Percentiles rank a stretch among this genome's conserved stretches.
Evolutionary conservation across 2,888 invertebrate species (phyloP).

Genomic region (Temnothorax ravouxi): DNA sequence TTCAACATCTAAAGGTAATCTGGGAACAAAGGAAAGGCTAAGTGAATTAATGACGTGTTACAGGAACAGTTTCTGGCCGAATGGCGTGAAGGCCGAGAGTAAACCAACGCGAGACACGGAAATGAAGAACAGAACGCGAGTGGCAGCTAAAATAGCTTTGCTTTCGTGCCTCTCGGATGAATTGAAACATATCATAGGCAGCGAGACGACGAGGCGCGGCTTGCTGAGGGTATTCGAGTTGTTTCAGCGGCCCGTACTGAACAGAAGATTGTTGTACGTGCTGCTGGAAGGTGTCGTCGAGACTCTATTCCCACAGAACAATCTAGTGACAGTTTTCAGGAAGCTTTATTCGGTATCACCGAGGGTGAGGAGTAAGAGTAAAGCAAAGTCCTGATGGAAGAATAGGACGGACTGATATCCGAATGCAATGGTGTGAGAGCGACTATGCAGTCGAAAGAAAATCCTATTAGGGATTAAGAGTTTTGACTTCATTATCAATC

Average conservation of each 20-base stretch:
- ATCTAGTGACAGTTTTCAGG: slow-evolving; percentile 91
- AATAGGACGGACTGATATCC: slow-evolving; percentile 21
- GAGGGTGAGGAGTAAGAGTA: slow-evolving; percentile 80
- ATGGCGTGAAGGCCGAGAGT: slow-evolving; percentile 88
- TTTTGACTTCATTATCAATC: slow-evolving; percentile 25
- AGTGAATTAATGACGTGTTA: background rate
- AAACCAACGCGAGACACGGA: slow-evolving; percentile 87
- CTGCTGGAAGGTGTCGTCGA: slow-evolving; percentile 93
- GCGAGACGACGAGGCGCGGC: slow-evolving; percentile 94
- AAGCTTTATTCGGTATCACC: slow-evolving; percentile 91
- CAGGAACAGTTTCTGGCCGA: slow-evolving; percentile 89
- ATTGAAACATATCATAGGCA: slow-evolving; percentile 95
- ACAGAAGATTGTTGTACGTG: slow-evolving; percentile 94
- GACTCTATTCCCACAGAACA: slow-evolving; percentile 93
- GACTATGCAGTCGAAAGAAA: background rate
- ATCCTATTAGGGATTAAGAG: background rate
- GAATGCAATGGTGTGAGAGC: slow-evolving; percentile 34
- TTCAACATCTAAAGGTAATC: background rate
- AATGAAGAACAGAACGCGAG: slow-evolving; percentile 92
- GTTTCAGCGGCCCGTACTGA: slow-evolving; percentile 95
- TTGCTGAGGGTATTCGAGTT: slow-evolving; percentile 94
- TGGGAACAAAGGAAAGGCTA: background rate
- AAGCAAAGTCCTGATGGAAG: slow-evolving; percentile 77
- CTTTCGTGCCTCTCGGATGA: slow-evolving; percentile 96
- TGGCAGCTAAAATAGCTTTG: slow-evolving; percentile 95